Evolutionary conservation across 2,113 vertebrate species (phyloP).

Genomic region (Phodopus roborovskii): DNA sequence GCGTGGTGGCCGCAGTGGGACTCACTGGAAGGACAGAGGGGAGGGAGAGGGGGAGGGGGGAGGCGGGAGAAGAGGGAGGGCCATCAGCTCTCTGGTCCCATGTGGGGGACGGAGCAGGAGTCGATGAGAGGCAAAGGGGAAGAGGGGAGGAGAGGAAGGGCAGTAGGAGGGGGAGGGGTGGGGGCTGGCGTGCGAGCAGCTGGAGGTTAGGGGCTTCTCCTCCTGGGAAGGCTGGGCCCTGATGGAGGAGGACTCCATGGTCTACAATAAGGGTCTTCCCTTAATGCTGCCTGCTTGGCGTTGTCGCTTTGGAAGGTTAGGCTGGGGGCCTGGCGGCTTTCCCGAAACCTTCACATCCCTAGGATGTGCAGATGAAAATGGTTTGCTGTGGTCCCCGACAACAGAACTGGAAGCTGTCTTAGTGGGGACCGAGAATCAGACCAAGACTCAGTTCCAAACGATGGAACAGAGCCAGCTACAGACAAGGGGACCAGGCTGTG

Average conservation of each 20-base stretch:
- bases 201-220: conserved; percentile 15
- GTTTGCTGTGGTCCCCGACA: neutral
- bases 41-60: conserved; percentile 47
- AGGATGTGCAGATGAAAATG: conserved; percentile 15
- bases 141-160: neutral
- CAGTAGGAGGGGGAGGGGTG: neutral
- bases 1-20: conserved; percentile 89
- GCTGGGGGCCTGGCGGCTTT: conserved; percentile 52
- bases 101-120: conserved; percentile 32
- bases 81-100: conserved; percentile 59
- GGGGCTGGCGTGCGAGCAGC: conserved; percentile 68
- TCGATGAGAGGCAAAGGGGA: neutral
- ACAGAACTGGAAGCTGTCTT: neutral
- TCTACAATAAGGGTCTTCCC: neutral
- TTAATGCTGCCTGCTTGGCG: neutral
- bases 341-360: conserved; percentile 54
- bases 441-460: neutral
- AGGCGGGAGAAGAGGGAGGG: conserved; percentile 73
- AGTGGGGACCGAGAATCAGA: neutral
- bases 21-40: conserved; percentile 87
- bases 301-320: neutral
- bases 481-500: neutral
- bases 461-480: neutral
- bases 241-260: neutral
- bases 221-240: conserved; percentile 10